Evolutionary conservation across 2,888 invertebrate species (phyloP).

Genomic region (Stramonita haemastoma): DNA sequence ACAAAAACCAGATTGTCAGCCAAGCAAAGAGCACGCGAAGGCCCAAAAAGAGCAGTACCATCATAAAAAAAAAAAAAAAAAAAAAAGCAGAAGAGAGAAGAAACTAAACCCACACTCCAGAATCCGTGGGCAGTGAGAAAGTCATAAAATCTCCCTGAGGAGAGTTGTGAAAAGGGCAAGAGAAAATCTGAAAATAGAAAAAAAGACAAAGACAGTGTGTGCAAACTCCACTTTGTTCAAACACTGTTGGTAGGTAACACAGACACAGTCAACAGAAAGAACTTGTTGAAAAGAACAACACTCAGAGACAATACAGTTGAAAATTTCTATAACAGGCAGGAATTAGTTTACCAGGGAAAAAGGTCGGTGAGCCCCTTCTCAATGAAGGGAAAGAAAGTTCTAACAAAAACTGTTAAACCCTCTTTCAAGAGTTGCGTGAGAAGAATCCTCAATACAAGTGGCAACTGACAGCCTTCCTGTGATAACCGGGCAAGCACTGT

Average conservation of each 20-base stretch:
- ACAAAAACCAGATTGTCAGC: background rate
- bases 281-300: background rate
- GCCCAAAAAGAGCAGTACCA: conserved; percentile 8
- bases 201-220: background rate
- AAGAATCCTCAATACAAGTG: conserved; percentile 4
- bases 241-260: background rate
- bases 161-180: background rate
- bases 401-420: conserved; percentile 1
- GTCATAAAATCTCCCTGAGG: background rate
- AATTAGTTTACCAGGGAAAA: conserved; percentile 14
- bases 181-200: background rate
- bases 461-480: background rate
- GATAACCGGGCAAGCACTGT: too few species aligned
- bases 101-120: background rate
- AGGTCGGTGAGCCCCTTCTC: background rate
- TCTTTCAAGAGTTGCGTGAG: background rate
- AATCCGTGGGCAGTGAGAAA: background rate
- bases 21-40: background rate
- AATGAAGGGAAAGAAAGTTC: conserved; percentile 2
- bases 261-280: conserved; percentile 1
- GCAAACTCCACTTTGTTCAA: background rate
- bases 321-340: background rate
- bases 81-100: background rate
- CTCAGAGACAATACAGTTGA: too few species aligned
- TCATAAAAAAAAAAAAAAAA: background rate